Base-by-base conservation (phyloP, 2,113 vertebrate species). In the Pomatostomus ruficeps region DNA sequence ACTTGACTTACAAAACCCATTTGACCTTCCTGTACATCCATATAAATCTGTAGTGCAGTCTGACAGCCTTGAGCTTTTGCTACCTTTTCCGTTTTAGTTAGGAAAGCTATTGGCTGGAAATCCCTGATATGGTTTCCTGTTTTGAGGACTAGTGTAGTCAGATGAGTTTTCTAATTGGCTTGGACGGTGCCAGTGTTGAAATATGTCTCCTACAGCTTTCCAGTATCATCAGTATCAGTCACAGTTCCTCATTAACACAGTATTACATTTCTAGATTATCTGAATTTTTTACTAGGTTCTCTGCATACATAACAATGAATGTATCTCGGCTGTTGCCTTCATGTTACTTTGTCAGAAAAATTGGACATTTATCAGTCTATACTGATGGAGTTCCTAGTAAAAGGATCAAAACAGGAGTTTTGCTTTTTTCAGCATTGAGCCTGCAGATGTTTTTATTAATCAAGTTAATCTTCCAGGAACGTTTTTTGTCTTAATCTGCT, bases 391-490 rank as follows among this genome's bases (percentile, higher is more conserved):
- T 72, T 68, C 42, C 26, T 82, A 45, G 46, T 46, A 46, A 63
- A 70, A 54, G 33, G 18, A 12, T 80, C 55, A 77, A 42, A 26
- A 8, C 13, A 49, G 17, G 22, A 45, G 19, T 63, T 71, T 51
- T 82, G 25, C 13, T 52, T 71, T 87, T 84, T 81, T 74, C 48
- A 42, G 23, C n/a, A 6, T 6, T 65, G 49, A 38, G 24, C 35
- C 66, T 73, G 70, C 51, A 73, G 59, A 85, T 91, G 55, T 71
- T 87, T 92, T 85, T 88, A 58, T 92, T 91, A 83, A 83, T 92
- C 29, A 73, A 46, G 38, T 79, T 88, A 63, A 35, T 83, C 38
- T 91, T 88, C 26, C 35, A 88, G 82, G 25, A 88, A 79, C 14
- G 4, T 4, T 91, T 54, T 85, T 79, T 74, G 21, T 67, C 40